Evolutionary conservation across 2,888 invertebrate genomes (phyloP), one percentile per base, ranked within the genome.

Genomic region (Mesoligia furuncula): DNA sequence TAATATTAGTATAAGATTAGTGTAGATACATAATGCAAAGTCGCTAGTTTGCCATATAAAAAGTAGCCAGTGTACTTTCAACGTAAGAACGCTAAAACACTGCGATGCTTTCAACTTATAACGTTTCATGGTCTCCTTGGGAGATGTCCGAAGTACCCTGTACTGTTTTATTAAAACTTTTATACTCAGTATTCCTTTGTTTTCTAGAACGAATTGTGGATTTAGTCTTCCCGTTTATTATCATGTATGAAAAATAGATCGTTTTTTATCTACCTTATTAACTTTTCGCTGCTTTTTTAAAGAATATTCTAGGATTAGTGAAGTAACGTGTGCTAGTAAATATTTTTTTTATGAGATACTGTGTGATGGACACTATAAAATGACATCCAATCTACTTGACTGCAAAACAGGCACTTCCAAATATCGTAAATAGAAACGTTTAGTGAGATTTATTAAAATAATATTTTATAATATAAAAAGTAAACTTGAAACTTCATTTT

Each of bases 151-250:
- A 83, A 83, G 82, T 85, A 81, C 80, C 59, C 73, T 73, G 85
- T 85, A 85, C 86, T 87, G 84, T 88, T 88, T 90, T 91, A 90
- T 88, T 91, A 88, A 90, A 91, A 91, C 87, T 90, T 90, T 90
- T 87, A 79, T 84, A 86, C 72, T 5, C 59, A 65, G 36, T 76
- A 84, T 78, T 74, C 67, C 36, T 83, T 75, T 80, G 68, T 87
- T 81, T 87, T 88, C 75, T 66, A 74, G 65, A 83, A 83, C 59
- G 65, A 79, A 83, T 79, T 79, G 73, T 70, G 27, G 75, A 86
- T 83, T 75, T 68, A 83, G 73, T 73, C 36, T 20, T 31, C 54
- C 51, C 39, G 74, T 85, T 79, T 86, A 61, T 70, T 75, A 79
- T 45, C 66, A 70, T 70, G 51, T 73, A 73, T 77, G 72, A 66